Percentiles rank a stretch among this genome's conserved stretches.
Conservation (phyloP, 2,797 vertebrate genomes). For the Heliangelus exortis region DNA sequence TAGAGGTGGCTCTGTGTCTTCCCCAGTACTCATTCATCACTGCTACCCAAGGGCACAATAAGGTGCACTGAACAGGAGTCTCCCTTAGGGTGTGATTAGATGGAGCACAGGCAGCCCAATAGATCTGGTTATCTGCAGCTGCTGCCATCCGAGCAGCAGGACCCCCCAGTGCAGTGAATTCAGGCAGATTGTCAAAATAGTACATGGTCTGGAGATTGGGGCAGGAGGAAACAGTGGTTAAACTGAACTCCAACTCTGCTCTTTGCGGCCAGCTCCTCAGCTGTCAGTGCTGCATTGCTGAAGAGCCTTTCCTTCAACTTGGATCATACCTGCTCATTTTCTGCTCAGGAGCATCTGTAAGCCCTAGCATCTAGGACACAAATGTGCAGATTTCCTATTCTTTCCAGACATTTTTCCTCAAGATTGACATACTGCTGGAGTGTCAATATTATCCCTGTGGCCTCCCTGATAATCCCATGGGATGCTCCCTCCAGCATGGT, state of each 20-base stretch:
- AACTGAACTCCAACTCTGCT: neutral
- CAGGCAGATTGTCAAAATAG: neutral
- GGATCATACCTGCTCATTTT: neutral
- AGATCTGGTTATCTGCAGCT: neutral
- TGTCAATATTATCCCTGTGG: neutral
- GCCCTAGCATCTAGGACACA: neutral
- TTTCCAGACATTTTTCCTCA: neutral
- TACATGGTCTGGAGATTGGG: accelerated
- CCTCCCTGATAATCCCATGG: neutral
- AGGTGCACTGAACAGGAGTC: neutral
- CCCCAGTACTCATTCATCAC: neutral
- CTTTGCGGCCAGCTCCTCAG: neutral
- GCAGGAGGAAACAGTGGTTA: neutral
- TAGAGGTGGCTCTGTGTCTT: neutral
- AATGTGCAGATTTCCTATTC: neutral
- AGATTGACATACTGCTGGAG: neutral
- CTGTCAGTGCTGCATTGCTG: neutral
- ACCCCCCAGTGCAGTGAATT: neutral
- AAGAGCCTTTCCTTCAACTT: accelerated
- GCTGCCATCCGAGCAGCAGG: neutral
- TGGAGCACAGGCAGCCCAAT: neutral
- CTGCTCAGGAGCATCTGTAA: neutral
- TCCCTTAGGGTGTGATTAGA: neutral
- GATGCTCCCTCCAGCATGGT: neutral
- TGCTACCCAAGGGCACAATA: neutral